Percentiles rank a stretch among this genome's conserved stretches.
Conservation (phyloP, 2,113 vertebrate species). For the Pelusios castaneus region DNA sequence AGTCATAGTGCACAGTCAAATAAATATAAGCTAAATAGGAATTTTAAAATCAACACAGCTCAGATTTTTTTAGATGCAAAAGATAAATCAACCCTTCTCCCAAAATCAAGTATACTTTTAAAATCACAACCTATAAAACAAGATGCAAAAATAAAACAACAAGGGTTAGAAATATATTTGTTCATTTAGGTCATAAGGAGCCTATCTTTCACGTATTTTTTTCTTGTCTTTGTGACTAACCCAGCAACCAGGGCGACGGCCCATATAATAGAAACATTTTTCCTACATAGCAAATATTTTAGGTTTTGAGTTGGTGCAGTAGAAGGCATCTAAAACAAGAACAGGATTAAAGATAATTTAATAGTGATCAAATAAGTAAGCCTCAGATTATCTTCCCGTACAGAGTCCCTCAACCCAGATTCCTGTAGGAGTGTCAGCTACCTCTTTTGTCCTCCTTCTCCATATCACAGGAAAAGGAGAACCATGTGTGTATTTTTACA, state of each 20-base stretch:
- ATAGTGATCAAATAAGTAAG: background rate
- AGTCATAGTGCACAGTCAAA: background rate
- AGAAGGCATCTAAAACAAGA: background rate
- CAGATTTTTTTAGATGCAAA: background rate
- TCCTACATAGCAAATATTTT: background rate
- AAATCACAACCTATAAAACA: background rate
- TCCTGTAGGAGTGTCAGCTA: background rate
- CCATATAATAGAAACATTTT: background rate
- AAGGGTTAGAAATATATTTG: background rate
- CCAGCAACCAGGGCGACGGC: background rate
- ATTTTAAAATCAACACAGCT: background rate
- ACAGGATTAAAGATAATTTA: background rate
- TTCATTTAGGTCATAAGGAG: background rate
- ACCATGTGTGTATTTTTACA: background rate
- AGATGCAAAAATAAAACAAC: background rate
- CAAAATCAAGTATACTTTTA: background rate
- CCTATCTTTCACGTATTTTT: background rate
- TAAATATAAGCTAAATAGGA: background rate
- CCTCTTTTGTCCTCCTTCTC: fast-evolving
- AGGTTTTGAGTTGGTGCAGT: background rate
- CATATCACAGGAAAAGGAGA: background rate
- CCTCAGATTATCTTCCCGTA: background rate
- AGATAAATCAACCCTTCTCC: background rate
- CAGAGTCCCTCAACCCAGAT: background rate
- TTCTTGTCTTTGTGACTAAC: background rate